Percentiles rank a stretch among this genome's conserved stretches.
Conservation (phyloP, 2,797 vertebrate genomes). For the Schizopygopsis pylzovi region DNA sequence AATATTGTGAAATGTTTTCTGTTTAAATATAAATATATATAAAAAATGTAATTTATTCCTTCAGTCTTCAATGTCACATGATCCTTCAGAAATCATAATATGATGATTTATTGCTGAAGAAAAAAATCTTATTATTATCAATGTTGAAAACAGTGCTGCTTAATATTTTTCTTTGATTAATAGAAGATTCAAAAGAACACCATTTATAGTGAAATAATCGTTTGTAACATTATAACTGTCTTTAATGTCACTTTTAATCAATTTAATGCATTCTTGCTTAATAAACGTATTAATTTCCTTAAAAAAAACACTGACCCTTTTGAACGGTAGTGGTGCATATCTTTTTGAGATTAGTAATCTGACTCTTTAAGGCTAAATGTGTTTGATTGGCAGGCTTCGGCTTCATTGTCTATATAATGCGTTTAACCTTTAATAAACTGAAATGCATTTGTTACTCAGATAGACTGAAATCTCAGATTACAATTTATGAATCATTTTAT, state of each 20-base stretch:
- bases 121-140: too few relatives aligned
- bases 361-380: slow-evolving; percentile 14
- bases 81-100: not conserved
- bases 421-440: slow-evolving; percentile 22
- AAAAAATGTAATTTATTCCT: not conserved
- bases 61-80: not conserved
- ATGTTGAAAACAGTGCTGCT: too few relatives aligned
- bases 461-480: not conserved
- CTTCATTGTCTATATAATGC: slow-evolving; percentile 20
- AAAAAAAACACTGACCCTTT: not conserved
- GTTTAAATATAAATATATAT: not conserved
- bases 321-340: not conserved
- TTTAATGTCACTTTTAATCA: not conserved
- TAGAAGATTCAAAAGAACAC: not conserved
- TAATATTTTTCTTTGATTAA: not conserved
- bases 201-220: not conserved
- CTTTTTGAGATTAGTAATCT: slow-evolving; percentile 33
- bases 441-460: not conserved
- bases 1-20: not conserved
- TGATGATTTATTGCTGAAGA: too few relatives aligned
- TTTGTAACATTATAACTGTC: not conserved
- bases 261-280: not conserved
- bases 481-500: slow-evolving; percentile 1
- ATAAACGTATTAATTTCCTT: not conserved
- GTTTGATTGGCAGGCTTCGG: not conserved